A percentile compares a stretch with the other conserved stretches of the same genome.
phyloP scores from a whole-genome alignment of 2,888 invertebrate genomes.

The Drosophila colorata region DNA sequence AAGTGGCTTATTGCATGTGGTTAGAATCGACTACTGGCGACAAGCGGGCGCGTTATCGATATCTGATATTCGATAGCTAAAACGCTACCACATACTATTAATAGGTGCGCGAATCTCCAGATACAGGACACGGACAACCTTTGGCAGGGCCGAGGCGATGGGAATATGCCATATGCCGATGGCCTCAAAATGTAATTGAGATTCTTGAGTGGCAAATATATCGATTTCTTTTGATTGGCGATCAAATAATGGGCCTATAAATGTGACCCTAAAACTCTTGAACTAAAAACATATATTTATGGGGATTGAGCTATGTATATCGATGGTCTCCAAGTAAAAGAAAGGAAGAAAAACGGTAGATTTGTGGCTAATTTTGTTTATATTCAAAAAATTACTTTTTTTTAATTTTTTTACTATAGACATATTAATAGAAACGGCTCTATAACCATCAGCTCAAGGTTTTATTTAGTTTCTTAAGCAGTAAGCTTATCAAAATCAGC shows the following conservation, averaged over 20 bases:
- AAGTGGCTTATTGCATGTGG: constrained; percentile 53
- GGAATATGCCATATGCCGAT: background rate
- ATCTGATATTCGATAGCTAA: constrained; percentile 45
- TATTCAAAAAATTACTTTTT: too few species aligned
- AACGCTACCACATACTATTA: constrained; percentile 49
- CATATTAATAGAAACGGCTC: too few species aligned
- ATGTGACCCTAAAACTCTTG: too few species aligned
- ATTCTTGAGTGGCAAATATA: background rate
- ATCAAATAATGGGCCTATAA: background rate
- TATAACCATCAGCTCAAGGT: too few species aligned
- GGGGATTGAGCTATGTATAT: too few species aligned
- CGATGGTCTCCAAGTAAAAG: too few species aligned
- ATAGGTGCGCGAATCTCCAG: constrained; percentile 12
- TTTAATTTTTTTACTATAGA: too few species aligned
- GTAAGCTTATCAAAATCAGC: too few species aligned
- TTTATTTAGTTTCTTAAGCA: too few species aligned
- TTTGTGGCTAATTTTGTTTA: too few species aligned
- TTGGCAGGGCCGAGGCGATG: background rate
- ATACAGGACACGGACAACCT: background rate
- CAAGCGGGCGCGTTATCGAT: constrained; percentile 41
- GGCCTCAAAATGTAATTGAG: constrained; percentile 1
- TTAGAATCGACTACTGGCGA: constrained; percentile 20
- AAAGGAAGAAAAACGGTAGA: too few species aligned
- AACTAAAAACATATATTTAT: too few species aligned
- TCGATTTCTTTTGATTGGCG: background rate